Percentiles rank a stretch among this genome's conserved stretches.
Evolutionary conservation across 2,888 invertebrate species (phyloP).

Genomic region (Melieria picta): DNA sequence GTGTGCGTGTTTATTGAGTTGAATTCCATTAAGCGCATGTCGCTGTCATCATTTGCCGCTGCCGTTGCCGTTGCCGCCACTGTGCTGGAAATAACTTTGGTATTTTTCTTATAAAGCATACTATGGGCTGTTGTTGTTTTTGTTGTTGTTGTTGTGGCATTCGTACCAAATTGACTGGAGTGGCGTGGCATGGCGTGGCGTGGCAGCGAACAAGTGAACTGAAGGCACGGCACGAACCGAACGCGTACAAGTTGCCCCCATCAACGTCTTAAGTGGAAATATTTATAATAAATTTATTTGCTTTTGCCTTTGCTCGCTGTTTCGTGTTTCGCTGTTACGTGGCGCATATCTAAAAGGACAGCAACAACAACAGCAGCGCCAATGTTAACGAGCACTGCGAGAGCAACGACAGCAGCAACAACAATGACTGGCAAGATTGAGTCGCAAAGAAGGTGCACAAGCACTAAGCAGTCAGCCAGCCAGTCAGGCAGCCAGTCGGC

Average conservation of each 20-base stretch:
- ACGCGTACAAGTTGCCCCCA: neutral
- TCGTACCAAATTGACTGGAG: neutral
- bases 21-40: conserved; percentile 59
- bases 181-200: no score
- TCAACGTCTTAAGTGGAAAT: conserved; percentile 40
- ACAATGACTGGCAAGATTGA: conserved; percentile 10
- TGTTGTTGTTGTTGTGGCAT: conserved; percentile 11
- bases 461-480: no score
- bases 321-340: neutral
- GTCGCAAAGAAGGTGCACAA: neutral
- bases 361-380: neutral
- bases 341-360: conserved; percentile 1
- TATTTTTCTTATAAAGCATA: neutral
- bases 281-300: conserved; percentile 61
- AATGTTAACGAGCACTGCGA: conserved; percentile 1
- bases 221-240: no score
- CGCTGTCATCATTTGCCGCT: conserved; percentile 55
- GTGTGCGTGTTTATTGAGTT: conserved; percentile 47
- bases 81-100: conserved; percentile 17
- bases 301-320: conserved; percentile 37
- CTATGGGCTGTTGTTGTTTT: conserved; percentile 37
- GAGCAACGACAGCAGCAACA: conserved; percentile 10
- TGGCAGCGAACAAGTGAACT: no score
- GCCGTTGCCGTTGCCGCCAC: conserved; percentile 21
- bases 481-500: no score